phyloP scores from a whole-genome alignment of 2,888 invertebrate species.

The Chesias legatella region DNA sequence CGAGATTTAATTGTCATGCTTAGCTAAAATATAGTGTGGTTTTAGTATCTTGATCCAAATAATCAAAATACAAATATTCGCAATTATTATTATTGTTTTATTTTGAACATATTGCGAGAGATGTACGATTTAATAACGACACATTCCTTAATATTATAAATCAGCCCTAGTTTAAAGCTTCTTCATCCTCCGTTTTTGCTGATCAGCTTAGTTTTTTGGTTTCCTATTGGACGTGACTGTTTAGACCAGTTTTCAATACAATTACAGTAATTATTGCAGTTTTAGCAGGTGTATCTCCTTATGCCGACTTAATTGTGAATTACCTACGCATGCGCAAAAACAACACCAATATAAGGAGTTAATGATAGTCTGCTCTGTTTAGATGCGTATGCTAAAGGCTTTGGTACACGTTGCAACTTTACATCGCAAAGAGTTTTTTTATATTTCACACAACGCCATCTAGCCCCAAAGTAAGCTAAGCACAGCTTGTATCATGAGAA shows the following conservation, averaged over 20 bases:
- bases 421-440: too few species aligned
- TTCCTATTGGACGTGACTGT: conserved; percentile 17
- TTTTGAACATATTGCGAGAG: too few species aligned
- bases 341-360: conserved; percentile 50
- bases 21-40: too few species aligned
- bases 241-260: conserved; percentile 48
- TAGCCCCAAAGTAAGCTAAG: too few species aligned
- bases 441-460: too few species aligned
- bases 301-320: conserved; percentile 57
- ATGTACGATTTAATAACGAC: too few species aligned
- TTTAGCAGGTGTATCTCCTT: conserved; percentile 70
- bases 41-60: too few species aligned
- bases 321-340: conserved; percentile 61
- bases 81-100: too few species aligned
- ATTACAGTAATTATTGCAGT: conserved; percentile 59
- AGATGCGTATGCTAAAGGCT: conserved; percentile 7
- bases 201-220: conserved; percentile 2
- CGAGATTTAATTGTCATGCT: too few species aligned
- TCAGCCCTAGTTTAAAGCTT: background rate
- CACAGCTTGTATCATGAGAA: too few species aligned
- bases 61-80: too few species aligned
- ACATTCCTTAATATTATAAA: too few species aligned
- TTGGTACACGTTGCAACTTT: conserved; percentile 4
- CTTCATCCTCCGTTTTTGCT: conserved; percentile 3
- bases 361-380: conserved; percentile 48